phyloP scores from a whole-genome alignment of 1,140 invertebrate species.

The Batillaria attramentaria region DNA sequence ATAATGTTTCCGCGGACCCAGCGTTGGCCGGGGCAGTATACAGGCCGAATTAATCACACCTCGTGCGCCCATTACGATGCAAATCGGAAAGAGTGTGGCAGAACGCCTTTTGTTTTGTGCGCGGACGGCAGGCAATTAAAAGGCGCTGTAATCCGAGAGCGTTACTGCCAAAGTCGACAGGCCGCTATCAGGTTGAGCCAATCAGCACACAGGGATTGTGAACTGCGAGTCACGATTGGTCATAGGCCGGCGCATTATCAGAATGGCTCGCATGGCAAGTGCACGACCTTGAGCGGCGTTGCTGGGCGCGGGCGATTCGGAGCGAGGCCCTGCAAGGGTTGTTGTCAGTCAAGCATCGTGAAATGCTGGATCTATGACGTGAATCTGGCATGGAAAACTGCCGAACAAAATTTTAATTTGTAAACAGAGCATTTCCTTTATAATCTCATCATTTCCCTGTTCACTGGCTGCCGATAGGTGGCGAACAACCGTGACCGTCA shows the following conservation, averaged over 20 bases:
- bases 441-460: background rate
- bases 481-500: too few relatives aligned
- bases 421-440: background rate
- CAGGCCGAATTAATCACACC: too few relatives aligned
- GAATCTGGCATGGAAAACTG: background rate
- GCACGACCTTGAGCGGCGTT: background rate
- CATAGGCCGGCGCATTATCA: background rate
- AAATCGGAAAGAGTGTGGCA: too few relatives aligned
- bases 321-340: background rate
- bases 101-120: too few relatives aligned
- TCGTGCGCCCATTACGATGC: too few relatives aligned
- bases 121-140: too few relatives aligned
- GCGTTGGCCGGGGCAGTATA: too few relatives aligned
- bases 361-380: background rate
- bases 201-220: constrained; percentile 7
- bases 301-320: background rate
- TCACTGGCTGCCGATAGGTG: too few relatives aligned
- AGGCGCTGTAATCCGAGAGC: too few relatives aligned
- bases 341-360: background rate
- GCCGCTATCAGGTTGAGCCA: background rate
- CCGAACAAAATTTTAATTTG: background rate
- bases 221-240: constrained; percentile 8
- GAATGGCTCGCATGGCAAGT: background rate
- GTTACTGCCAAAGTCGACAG: too few relatives aligned
- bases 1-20: too few relatives aligned